phyloP scores from a whole-genome alignment of 64 coral and sea anemone genomes.

The Montipora sp. region DNA sequence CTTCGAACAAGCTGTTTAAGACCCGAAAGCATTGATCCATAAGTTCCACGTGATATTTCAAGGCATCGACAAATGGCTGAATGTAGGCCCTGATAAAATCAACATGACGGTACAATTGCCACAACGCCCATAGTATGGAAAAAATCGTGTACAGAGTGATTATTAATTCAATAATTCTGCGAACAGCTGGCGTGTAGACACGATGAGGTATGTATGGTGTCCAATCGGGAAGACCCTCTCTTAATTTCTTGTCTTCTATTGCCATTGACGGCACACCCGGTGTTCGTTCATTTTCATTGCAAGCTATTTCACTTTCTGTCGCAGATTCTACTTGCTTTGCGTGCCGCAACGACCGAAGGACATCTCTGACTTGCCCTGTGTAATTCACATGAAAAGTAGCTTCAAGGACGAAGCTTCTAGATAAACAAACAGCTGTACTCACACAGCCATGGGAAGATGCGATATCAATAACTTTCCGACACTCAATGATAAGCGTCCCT shows the following conservation, averaged over 20 bases:
- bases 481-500: conserved; percentile 83
- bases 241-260: conserved; percentile 35
- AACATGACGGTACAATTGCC: conserved; percentile 97
- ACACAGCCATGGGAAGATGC: neutral
- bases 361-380: conserved; percentile 87
- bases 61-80: conserved; percentile 73
- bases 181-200: conserved; percentile 83
- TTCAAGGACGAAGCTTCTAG: conserved; percentile 49
- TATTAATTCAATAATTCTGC: conserved; percentile 73
- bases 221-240: conserved; percentile 95
- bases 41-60: conserved; percentile 79
- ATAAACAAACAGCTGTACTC: conserved; percentile 2
- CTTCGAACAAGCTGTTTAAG: conserved; percentile 83
- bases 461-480: conserved; percentile 26
- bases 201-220: conserved; percentile 82
- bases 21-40: conserved; percentile 83
- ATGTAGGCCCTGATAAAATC: conserved; percentile 92
- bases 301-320: neutral
- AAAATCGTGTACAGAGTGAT: conserved; percentile 86
- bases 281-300: neutral
- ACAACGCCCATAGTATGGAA: conserved; percentile 94
- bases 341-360: conserved; percentile 81
- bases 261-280: neutral
- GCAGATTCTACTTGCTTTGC: conserved; percentile 62
- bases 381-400: conserved; percentile 91